These are phyloP conservation scores for Erebia aethiops DNA, from an alignment of 2,888 invertebrate genomes.

Conservation along the genomic window DNA sequence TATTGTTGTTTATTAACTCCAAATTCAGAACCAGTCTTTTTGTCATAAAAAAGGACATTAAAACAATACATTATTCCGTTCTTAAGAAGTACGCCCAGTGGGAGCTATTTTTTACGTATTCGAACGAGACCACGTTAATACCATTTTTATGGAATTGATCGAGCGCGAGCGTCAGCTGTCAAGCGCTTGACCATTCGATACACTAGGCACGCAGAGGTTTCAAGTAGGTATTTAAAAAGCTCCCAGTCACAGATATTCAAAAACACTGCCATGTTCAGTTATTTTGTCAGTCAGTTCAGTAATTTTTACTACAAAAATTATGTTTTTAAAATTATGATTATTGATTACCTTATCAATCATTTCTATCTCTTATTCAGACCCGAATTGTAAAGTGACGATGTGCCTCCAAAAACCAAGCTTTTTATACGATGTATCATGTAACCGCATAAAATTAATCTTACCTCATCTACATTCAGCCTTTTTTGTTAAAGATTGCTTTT, in stretches of 20 bases:
- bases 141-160: no score
- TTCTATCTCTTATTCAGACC: slow-evolving; percentile 36
- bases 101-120: no score
- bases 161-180: no score
- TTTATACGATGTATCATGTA: slow-evolving; percentile 53
- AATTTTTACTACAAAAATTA: neutral
- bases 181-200: no score
- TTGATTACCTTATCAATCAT: slow-evolving; percentile 55
- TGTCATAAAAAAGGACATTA: neutral
- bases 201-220: no score
- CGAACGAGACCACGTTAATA: no score
- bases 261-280: neutral
- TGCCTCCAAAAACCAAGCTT: slow-evolving; percentile 47
- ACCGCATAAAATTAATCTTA: slow-evolving; percentile 45
- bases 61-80: neutral
- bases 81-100: neutral
- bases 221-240: neutral
- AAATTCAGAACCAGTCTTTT: neutral
- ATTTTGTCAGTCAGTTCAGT: neutral
- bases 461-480: slow-evolving; percentile 40
- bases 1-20: neutral
- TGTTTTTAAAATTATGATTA: neutral
- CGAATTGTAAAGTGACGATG: slow-evolving; percentile 52
- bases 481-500: slow-evolving; percentile 32
- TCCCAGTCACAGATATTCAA: neutral